Base-by-base conservation (phyloP, 2,888 invertebrate genomes). In the Drepana falcataria region DNA sequence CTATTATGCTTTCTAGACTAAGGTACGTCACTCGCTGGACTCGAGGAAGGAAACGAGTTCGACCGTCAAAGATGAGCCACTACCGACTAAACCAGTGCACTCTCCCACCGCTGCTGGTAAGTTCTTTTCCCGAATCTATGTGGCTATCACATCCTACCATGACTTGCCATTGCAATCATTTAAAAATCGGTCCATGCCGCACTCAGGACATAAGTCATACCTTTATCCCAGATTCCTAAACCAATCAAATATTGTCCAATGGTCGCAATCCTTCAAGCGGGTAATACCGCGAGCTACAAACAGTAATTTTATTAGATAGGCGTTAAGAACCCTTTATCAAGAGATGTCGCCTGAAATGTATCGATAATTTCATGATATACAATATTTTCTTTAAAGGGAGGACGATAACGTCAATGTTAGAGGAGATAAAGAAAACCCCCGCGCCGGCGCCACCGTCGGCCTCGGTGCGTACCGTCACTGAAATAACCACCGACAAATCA, bases 71-170 rank as follows among this genome's bases (percentile, higher is more conserved):
- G 76, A 80, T 41, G 79, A 77, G 3, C 63, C 75, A 1, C 66
- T 75, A 2, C 63, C 72, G 4, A 57, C 59, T 21, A 77, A 75
- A 54, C 80, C 86, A 2, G 61, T 85, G 34, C 84, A 81, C 53
- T 90, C 90, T n/a, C 90, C 90, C 57, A 90, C 89, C 55, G 89
- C 89, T 35, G 89, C 90, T 52, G 90, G 90, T 87, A 63, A 48
- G 55, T 63, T 5, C 53, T 37, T 6, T 48, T 4, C 4, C 2
- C 7, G 40, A 7, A 40, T 6, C 40, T 6, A 6, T 4, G 4
- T 21, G 21, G 21, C 21, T 21, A 21, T 21, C 21, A 1, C 21
- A 21, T 1, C 21, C 21, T 21, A 21, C 0, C 21, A 21, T 21
- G 21, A 21, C 21, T 21, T 21, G 21, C 21, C 21, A 21, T 21